Evolutionary conservation across 2,888 invertebrate genomes (phyloP).

Genomic region (Gasteruption jaculator): DNA sequence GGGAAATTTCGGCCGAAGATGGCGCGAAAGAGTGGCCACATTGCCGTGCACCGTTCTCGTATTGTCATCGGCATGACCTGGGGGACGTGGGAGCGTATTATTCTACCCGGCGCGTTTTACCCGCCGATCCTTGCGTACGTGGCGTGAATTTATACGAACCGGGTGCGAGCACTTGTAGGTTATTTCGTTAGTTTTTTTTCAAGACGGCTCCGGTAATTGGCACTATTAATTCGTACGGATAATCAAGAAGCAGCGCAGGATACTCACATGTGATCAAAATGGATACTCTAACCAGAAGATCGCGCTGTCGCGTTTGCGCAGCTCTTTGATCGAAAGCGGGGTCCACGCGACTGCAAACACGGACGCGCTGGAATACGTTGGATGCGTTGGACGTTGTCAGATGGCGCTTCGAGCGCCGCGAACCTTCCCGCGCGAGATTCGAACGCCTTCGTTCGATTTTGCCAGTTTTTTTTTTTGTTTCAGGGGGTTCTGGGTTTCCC

Average conservation of each 20-base stretch:
- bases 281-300: conserved; percentile 83
- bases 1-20: conserved; percentile 50
- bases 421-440: no score
- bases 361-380: no score
- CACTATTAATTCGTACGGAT: conserved; percentile 40
- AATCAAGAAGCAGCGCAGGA: conserved; percentile 47
- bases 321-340: conserved; percentile 53
- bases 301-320: conserved; percentile 70
- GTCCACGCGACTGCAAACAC: conserved; percentile 39
- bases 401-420: no score
- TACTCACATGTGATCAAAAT: conserved; percentile 90
- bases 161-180: conserved; percentile 19
- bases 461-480: no score
- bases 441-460: no score
- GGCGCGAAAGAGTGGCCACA: conserved; percentile 52
- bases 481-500: no score
- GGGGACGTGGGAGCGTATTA: conserved; percentile 7
- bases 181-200: no score
- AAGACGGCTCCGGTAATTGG: conserved; percentile 30
- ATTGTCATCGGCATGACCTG: conserved; percentile 30
- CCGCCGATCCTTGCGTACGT: no score
- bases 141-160: conserved; percentile 25
- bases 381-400: no score
- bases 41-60: conserved; percentile 37
- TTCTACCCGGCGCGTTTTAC: no score